These are phyloP conservation scores for Semnopithecus entellus DNA, from an alignment of 2,113 vertebrate species.

Conservation along the genomic window DNA sequence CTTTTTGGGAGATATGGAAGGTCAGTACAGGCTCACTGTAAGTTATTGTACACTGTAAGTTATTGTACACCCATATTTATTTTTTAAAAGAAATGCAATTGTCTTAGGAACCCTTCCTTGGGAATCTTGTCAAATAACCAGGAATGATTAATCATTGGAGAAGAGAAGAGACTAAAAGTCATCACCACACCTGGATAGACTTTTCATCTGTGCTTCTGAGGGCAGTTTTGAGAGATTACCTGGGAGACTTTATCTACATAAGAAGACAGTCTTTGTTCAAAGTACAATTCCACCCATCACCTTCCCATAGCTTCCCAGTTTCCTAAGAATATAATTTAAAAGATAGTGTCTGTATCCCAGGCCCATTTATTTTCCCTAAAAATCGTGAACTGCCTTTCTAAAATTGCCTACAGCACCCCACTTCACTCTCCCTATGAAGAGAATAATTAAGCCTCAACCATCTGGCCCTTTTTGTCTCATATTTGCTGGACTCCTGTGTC, in stretches of 20 bases:
- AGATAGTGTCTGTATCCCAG: neutral
- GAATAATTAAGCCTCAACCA: neutral
- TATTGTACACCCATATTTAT: neutral
- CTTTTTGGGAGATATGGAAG: neutral
- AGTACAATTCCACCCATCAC: neutral
- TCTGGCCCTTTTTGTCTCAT: neutral
- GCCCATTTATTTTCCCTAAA: neutral
- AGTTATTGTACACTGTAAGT: neutral
- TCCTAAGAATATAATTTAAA: neutral
- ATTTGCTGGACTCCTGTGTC: neutral
- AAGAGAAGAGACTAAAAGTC: neutral
- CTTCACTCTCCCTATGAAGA: neutral
- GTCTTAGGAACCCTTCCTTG: neutral
- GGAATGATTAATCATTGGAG: neutral
- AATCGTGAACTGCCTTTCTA: neutral
- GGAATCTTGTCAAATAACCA: neutral
- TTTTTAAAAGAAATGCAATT: neutral
- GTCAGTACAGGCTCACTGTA: neutral
- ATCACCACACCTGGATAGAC: neutral
- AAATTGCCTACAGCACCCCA: neutral
- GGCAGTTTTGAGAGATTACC: neutral
- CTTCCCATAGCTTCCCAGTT: neutral
- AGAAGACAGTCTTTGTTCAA: neutral
- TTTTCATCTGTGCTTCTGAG: neutral
- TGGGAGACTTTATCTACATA: neutral